A percentile compares a stretch with the other conserved stretches of the same genome.
Conservation (phyloP, 2,113 vertebrate species). For the Microcebus lehilahytsara region DNA sequence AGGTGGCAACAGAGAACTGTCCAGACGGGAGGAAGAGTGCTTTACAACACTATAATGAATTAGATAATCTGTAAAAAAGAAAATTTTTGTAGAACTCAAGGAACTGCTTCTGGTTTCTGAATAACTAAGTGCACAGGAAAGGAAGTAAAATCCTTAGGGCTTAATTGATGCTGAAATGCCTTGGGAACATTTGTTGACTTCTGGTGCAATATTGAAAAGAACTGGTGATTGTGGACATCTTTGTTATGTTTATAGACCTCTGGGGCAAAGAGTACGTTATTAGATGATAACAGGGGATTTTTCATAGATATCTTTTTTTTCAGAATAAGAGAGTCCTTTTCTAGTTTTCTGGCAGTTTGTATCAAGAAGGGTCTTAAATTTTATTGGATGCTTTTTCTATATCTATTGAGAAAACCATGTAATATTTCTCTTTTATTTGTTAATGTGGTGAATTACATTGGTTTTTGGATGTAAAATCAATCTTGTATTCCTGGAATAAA, state of each 20-base stretch:
- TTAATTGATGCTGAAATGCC: conserved; percentile 17
- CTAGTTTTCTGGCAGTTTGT: not conserved
- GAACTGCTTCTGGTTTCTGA: too few relatives aligned
- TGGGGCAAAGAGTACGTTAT: not conserved
- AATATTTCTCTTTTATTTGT: not conserved
- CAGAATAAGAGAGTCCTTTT: not conserved
- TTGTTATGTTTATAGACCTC: not conserved
- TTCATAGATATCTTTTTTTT: not conserved
- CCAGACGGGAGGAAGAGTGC: not conserved
- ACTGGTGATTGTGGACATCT: not conserved
- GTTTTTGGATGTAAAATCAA: not conserved
- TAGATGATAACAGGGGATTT: not conserved
- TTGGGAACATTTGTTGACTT: not conserved
- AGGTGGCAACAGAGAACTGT: conserved; percentile 47
- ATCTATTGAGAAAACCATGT: not conserved
- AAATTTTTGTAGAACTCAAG: too few relatives aligned
- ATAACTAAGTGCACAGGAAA: not conserved
- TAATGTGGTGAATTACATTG: not conserved
- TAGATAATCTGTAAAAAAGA: not conserved
- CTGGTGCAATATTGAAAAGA: not conserved
- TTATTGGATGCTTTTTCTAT: not conserved
- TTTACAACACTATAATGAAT: not conserved
- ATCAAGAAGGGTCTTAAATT: not conserved
- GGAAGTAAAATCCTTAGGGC: not conserved
- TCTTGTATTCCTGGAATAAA: not conserved